Evolutionary conservation across 64 coral and sea anemone species (phyloP).

Genomic region (Montipora foliosa): DNA sequence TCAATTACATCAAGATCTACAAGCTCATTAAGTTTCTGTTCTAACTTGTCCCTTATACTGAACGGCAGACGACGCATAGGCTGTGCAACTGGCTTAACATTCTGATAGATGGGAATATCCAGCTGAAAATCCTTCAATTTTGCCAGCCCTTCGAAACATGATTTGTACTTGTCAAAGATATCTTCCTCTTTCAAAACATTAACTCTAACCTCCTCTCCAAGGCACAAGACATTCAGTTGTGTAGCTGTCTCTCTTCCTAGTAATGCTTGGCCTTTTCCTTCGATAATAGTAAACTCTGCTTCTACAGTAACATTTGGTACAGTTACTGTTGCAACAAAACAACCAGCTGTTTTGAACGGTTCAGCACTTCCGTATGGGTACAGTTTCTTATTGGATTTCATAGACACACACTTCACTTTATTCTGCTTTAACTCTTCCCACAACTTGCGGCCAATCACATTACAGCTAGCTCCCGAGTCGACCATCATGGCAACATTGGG

Average conservation of each 20-base stretch:
- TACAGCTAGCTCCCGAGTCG: no score
- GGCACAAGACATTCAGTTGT: background rate
- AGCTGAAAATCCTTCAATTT: constrained; percentile 49
- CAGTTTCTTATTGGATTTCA: no score
- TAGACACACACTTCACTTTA: no score
- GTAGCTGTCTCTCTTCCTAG: constrained; percentile 32
- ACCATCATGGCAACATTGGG: no score
- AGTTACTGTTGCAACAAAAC: no score
- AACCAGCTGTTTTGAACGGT: no score
- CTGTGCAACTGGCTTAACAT: constrained; percentile 32
- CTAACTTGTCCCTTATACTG: background rate
- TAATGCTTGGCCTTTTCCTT: constrained; percentile 33
- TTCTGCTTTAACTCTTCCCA: no score
- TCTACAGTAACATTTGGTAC: background rate
- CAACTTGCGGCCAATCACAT: no score
- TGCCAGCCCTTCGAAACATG: constrained; percentile 31
- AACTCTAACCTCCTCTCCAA: background rate
- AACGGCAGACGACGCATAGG: constrained; percentile 19
- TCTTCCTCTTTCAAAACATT: constrained; percentile 8
- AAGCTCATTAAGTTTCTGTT: constrained; percentile 34
- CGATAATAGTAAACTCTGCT: constrained; percentile 47
- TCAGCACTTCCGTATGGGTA: no score
- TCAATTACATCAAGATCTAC: constrained; percentile 12
- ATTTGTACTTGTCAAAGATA: constrained; percentile 37
- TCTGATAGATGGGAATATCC: constrained; percentile 8